These are phyloP conservation scores for Adelognathus sp. DNA, from an alignment of 2,888 invertebrate genomes.

Conservation along the genomic window DNA sequence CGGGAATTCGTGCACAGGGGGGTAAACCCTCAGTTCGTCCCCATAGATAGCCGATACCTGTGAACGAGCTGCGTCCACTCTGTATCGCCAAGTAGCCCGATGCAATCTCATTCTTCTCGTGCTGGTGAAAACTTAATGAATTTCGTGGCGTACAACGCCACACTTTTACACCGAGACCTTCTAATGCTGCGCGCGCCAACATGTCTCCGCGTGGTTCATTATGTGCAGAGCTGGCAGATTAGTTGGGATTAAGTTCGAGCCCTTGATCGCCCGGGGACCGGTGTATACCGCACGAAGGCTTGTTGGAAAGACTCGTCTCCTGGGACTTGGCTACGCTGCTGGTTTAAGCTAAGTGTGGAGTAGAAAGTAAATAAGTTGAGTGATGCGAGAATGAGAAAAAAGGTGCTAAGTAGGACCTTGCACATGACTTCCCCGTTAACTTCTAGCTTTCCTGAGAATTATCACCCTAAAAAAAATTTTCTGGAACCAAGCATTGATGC, in stretches of 20 bases:
- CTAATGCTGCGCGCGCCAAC: background rate
- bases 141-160: slow-evolving; percentile 14
- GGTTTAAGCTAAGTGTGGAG: background rate
- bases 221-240: background rate
- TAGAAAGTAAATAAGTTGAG: no score
- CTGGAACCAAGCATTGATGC: no score
- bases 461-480: no score
- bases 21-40: background rate
- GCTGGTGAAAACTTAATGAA: slow-evolving; percentile 36
- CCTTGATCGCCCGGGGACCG: slow-evolving; percentile 25
- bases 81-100: background rate
- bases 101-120: slow-evolving; percentile 16
- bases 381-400: no score
- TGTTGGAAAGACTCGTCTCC: background rate
- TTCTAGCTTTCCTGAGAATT: no score
- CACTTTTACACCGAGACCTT: background rate
- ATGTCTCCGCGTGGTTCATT: slow-evolving; percentile 5
- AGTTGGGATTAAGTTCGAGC: slow-evolving; percentile 9
- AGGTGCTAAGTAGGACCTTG: no score
- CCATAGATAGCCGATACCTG: slow-evolving; percentile 32
- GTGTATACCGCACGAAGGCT: background rate
- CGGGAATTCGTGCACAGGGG: background rate
- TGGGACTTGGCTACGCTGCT: background rate
- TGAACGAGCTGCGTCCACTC: slow-evolving; percentile 1
- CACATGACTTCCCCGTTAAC: no score